Percentiles rank a stretch among this genome's conserved stretches.
Conservation (phyloP, 2,113 vertebrate species). For the Archocentrus centrarchus region DNA sequence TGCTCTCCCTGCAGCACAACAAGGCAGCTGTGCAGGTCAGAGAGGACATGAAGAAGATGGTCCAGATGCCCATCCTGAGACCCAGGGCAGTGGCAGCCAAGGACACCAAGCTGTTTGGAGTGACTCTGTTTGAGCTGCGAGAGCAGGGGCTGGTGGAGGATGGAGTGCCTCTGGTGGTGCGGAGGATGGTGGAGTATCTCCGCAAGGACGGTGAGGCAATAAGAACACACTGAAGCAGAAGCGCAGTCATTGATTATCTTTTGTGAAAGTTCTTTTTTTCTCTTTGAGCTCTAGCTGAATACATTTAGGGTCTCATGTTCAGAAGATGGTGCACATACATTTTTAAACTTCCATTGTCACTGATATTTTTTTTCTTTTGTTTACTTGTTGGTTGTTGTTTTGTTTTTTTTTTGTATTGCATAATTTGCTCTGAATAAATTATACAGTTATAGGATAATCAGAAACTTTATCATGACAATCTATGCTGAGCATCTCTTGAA, state of each 20-base stretch:
- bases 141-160: slow-evolving; percentile 83
- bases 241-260: not conserved
- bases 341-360: not conserved
- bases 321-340: not conserved
- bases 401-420: not conserved
- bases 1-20: slow-evolving; percentile 86
- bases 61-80: slow-evolving; percentile 79
- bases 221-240: not conserved
- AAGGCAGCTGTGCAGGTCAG: slow-evolving; percentile 86
- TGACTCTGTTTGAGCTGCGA: slow-evolving; percentile 81
- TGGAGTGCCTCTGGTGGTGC: slow-evolving; percentile 85
- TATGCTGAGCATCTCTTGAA: not conserved
- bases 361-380: too few relatives aligned
- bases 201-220: slow-evolving; percentile 82
- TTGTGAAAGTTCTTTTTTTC: not conserved
- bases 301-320: not conserved
- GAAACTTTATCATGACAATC: not conserved
- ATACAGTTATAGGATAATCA: not conserved
- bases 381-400: not conserved
- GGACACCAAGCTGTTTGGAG: slow-evolving; percentile 82
- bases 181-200: slow-evolving; percentile 87
- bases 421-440: not conserved
- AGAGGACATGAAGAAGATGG: slow-evolving; percentile 93
- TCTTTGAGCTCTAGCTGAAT: not conserved
- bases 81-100: slow-evolving; percentile 43